phyloP scores from a whole-genome alignment of 2,888 invertebrate species.

The Chironomus riparius region DNA sequence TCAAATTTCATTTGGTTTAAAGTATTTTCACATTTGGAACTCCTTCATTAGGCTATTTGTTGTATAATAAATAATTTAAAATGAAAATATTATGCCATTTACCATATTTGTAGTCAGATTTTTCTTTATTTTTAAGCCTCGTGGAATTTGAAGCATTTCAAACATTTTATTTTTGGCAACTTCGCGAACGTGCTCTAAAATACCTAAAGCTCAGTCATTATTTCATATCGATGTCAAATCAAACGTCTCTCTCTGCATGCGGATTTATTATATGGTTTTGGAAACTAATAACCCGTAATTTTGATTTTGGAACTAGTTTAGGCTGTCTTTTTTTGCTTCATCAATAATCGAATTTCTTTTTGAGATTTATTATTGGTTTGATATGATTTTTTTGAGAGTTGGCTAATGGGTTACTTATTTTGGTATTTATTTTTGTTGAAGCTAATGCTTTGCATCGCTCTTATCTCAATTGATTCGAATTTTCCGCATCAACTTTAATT shows the following conservation, averaged over 20 bases:
- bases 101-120: neutral
- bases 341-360: too few species aligned
- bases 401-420: too few species aligned
- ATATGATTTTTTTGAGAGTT: too few species aligned
- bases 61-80: too few species aligned
- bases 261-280: neutral
- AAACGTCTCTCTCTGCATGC: neutral
- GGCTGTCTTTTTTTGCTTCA: neutral
- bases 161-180: neutral
- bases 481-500: too few species aligned
- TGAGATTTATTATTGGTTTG: too few species aligned
- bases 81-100: neutral
- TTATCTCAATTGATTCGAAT: too few species aligned
- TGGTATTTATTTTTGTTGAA: too few species aligned
- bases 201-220: neutral
- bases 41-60: too few species aligned
- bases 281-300: slow-evolving; percentile 8
- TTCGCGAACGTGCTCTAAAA: neutral
- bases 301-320: neutral
- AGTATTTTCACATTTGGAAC: too few species aligned
- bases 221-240: slow-evolving; percentile 6
- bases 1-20: too few species aligned
- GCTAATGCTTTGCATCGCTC: too few species aligned
- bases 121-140: neutral
- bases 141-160: neutral